Conservation (phyloP, 2,113 vertebrate species). For the Cyphomyrus plagiostoma region DNA sequence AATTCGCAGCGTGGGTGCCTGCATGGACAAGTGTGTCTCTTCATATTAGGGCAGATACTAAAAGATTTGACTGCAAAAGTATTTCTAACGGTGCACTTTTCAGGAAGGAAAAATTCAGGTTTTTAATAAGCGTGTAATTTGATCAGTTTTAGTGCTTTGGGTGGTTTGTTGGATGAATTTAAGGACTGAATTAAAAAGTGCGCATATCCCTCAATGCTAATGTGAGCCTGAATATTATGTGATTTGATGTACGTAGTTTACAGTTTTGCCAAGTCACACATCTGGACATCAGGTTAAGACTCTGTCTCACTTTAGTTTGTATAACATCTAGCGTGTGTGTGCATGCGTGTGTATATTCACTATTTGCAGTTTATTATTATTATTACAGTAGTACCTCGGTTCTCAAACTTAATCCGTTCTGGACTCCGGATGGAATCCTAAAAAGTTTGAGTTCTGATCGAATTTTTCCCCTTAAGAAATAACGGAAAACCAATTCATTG, state of each 20-base stretch:
- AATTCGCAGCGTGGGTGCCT: neutral
- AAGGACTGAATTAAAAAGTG: neutral
- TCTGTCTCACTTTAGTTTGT: neutral
- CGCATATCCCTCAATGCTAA: neutral
- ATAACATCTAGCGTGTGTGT: neutral
- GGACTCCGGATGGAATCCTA: too few relatives aligned
- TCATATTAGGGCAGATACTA: neutral
- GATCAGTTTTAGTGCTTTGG: neutral
- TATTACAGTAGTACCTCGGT: too few relatives aligned
- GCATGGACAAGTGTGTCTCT: neutral
- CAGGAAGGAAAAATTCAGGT: neutral
- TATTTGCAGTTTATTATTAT: neutral
- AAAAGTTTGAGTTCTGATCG: too few relatives aligned
- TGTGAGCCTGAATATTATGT: neutral
- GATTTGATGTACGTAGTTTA: neutral
- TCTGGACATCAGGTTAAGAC: conserved; percentile 8
- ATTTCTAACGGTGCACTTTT: neutral
- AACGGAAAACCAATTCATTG: too few relatives aligned
- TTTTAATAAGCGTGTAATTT: neutral
- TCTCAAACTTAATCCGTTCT: too few relatives aligned
- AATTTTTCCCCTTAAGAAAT: too few relatives aligned
- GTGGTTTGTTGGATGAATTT: neutral
- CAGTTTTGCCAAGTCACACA: neutral
- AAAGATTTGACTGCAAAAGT: neutral
- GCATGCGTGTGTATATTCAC: neutral